These are phyloP conservation scores for Eurystomus glaucurus DNA, from an alignment of 2,797 vertebrate genomes.

Conservation along the genomic window DNA sequence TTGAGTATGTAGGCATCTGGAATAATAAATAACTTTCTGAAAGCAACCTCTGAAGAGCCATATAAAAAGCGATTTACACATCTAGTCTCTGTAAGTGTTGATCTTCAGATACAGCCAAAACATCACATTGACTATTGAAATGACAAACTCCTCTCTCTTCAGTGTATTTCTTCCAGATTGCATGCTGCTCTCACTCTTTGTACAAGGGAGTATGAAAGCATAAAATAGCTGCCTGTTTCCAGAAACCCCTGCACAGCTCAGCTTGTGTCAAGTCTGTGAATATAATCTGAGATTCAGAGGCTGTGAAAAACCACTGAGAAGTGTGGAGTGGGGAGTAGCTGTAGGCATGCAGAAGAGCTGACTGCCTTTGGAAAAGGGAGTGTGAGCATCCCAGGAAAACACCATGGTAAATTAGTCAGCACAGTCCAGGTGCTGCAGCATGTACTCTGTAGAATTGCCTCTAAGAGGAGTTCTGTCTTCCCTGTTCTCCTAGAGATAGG, in stretches of 20 bases:
- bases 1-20: constrained; percentile 6
- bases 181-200: background rate
- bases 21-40: constrained; percentile 28
- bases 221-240: constrained; percentile 16
- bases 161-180: background rate
- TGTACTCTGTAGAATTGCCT: rapidly evolving
- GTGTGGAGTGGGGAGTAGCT: background rate
- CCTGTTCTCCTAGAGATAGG: background rate
- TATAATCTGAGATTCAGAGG: background rate
- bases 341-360: background rate
- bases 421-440: background rate
- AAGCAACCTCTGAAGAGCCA: background rate
- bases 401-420: background rate
- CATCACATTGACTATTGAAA: constrained; percentile 6
- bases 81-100: constrained; percentile 33
- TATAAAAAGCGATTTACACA: constrained; percentile 3
- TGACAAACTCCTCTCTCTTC: background rate
- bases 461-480: background rate
- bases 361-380: background rate
- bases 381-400: background rate
- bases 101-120: constrained; percentile 37
- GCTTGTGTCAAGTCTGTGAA: constrained; percentile 6
- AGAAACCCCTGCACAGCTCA: background rate
- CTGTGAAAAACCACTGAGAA: background rate
- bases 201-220: background rate